Evolutionary conservation across 1,140 invertebrate genomes (phyloP), one percentile per base, ranked within the genome.

Genomic region (Brachionus manjavacas): DNA sequence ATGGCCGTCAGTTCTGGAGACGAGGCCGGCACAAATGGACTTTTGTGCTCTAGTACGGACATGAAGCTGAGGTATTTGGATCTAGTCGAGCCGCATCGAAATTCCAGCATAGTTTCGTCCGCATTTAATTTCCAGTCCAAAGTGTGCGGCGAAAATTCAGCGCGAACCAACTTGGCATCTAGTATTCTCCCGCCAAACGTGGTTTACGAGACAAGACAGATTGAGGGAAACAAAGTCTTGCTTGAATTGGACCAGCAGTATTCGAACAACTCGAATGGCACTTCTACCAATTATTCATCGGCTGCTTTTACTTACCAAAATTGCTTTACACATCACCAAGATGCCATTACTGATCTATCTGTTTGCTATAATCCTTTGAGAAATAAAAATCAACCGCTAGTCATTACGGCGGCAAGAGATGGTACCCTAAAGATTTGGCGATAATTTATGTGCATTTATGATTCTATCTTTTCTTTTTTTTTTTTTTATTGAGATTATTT

Each of bases 401-500:
- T 64, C 11, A 64, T 81, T 11, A 81, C 79, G 12, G 23, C 79
- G 41, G 49, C 79, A 16, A 25, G 79, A 28, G 79, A 81, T 46
- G 79, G 79, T 43, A 81, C 79, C 20, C 20, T 81, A 28, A 81
- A 81, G 52, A 81, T 81, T 43, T 81, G 79, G 79, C n/a, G 79
- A 64, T 81, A 81, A 68, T 72, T 43, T 41, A 7, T n/a, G 2
- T 20, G 35, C 6, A 43, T 72, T 41, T 35, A 43, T 23, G 0
- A 14, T 46, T 16, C 43, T 43, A 43, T 41, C 43, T 14, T 1
- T 46, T 25, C 11, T 52, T 76, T 76, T 28, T 49, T 23, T n/a
- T n/a, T 20, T 1, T 76, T 25, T 76, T 76, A 46, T 9, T 46
- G 31, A 49, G 25, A 35, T 49, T 28, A 35, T 41, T 23, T 23